Base-by-base conservation (phyloP, 23 tunicate genomes). In the Ciona savignyi region DNA sequence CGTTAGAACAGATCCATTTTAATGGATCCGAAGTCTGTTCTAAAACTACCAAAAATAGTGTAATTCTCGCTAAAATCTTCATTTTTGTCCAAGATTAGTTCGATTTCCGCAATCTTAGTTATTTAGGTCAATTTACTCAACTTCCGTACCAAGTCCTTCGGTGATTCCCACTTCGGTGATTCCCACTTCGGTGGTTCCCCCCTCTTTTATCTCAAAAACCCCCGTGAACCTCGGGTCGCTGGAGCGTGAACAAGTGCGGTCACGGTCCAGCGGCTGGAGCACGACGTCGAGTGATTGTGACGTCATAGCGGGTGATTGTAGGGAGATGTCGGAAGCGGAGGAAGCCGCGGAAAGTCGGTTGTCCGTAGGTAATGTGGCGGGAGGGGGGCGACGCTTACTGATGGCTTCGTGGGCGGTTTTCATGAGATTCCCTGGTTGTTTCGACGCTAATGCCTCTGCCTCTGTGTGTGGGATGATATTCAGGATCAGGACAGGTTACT, bases 231-330 rank as follows among this genome's bases (percentile, higher is more conserved):
- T 48, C 29, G 71, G 71, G 24, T 76, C 71, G 51, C 71, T 76
- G 4, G 27, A 31, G 2, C 29, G 24, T 4, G 80, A 76, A n/a
- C 6, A 27, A 19, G 34, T 4, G 22, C 60, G 27, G 21, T 30
- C 71, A 9, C 60, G 26, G 22, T 71, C 76, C 34, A 76, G 28
- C 11, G 80, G 80, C 29, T 76, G 80, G 26, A 76, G 33, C 2
- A 76, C 80, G 26, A 32, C 80, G n/a, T 76, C 80, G 4, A 76
- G 29, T 22, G 80, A 76, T 22, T 65, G 56, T 30, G 80, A 65
- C 20, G 80, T 64, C 60, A 76, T 22, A 21, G 71, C 71, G 27
- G 80, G 80, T 2, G 80, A 76, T 24, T 65, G 80, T 20, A 65
- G 22, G 3, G 80, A 76, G 3, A 32, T n/a, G 27, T 76, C 80